These are phyloP conservation scores for Rhopalosiphum nymphaeae DNA, from an alignment of 2,888 invertebrate genomes.

Conservation along the genomic window DNA sequence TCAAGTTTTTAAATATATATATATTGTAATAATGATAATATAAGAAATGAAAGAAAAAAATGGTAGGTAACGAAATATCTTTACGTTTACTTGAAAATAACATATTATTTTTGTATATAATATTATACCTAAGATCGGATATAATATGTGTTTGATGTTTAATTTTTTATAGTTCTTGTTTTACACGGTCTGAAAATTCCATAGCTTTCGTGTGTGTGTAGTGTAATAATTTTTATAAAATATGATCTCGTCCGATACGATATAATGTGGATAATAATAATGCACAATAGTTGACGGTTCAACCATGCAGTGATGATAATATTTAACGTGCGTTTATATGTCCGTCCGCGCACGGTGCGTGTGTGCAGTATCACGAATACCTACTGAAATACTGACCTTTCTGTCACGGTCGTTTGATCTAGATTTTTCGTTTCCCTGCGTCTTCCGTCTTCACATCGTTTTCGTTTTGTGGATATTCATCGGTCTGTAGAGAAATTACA, in stretches of 20 bases:
- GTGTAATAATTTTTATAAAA: conserved; percentile 17
- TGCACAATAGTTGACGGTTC: background rate
- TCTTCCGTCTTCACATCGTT: background rate
- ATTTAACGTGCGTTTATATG: conserved; percentile 31
- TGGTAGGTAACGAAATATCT: background rate
- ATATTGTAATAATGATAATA: background rate
- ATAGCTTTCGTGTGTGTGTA: background rate
- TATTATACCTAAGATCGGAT: conserved; percentile 22
- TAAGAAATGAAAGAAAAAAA: background rate
- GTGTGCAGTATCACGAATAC: background rate
- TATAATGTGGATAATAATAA: background rate
- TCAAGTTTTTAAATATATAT: background rate
- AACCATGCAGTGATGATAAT: conserved; percentile 8
- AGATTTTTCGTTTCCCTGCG: background rate
- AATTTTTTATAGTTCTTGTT: conserved; percentile 4
- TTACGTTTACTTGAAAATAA: background rate
- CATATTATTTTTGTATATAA: background rate
- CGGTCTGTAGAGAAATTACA: background rate
- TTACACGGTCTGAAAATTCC: conserved; percentile 52
- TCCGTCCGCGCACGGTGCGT: background rate
- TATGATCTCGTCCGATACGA: background rate
- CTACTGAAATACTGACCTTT: conserved; percentile 56
- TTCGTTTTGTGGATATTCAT: conserved; percentile 17
- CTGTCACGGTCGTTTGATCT: conserved; percentile 56
- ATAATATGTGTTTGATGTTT: background rate